Conservation (phyloP, 2,797 vertebrate species). For the Echeneis naucrates region DNA sequence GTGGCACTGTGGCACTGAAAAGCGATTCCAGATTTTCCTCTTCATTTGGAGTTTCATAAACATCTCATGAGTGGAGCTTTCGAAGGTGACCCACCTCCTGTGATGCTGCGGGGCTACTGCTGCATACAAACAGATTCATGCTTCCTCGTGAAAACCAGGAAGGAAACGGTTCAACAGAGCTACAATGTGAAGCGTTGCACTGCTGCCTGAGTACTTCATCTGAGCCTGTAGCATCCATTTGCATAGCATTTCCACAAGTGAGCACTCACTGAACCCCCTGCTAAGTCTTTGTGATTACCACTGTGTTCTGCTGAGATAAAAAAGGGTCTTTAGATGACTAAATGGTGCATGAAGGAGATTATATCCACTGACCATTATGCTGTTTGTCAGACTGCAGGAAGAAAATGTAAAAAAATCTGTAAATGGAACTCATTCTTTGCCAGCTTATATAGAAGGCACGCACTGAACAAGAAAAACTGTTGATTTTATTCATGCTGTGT, state of each 20-base stretch:
- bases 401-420: conserved; percentile 1
- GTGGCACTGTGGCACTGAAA: neutral
- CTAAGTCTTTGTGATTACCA: conserved; percentile 73
- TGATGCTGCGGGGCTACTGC: neutral
- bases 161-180: conserved; percentile 14
- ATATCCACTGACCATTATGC: conserved; percentile 59
- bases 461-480: neutral
- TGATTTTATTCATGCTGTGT: neutral
- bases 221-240: conserved; percentile 58
- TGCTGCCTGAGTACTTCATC: conserved; percentile 46
- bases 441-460: neutral
- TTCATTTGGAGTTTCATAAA: conserved; percentile 1
- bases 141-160: conserved; percentile 8
- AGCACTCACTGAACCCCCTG: conserved; percentile 68
- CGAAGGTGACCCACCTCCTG: conserved; percentile 13
- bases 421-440: neutral
- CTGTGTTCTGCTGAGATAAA: conserved; percentile 62
- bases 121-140: neutral
- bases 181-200: conserved; percentile 18
- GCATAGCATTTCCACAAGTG: conserved; percentile 62
- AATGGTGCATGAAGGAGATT: conserved; percentile 79
- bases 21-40: conserved; percentile 6
- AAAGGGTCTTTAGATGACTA: conserved; percentile 67
- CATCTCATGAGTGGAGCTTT: neutral
- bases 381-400: conserved; percentile 9